These are phyloP conservation scores for Gymnosoma rotundatum DNA, from an alignment of 2,888 invertebrate species.

Conservation along the genomic window DNA sequence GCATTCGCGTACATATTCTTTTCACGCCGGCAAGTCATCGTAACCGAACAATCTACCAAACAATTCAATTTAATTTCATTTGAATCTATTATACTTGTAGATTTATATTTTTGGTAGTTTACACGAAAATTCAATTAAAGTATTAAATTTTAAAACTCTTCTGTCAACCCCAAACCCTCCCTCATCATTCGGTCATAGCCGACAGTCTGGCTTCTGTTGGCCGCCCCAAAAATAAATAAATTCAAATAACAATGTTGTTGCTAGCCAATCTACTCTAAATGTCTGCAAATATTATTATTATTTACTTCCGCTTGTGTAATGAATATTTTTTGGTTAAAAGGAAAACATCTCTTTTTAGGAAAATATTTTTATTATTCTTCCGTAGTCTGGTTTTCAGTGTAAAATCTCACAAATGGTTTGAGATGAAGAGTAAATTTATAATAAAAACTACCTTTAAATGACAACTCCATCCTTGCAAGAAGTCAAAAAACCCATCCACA, in stretches of 20 bases:
- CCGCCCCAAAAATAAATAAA: slow-evolving; percentile 34
- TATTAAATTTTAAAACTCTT: slow-evolving; percentile 55
- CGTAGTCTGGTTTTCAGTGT: slow-evolving; percentile 12
- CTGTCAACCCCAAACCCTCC: neutral
- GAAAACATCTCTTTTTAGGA: slow-evolving; percentile 15
- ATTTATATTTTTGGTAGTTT: slow-evolving; percentile 3
- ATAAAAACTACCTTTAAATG: slow-evolving; percentile 40
- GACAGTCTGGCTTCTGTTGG: neutral
- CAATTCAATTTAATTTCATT: slow-evolving; percentile 37
- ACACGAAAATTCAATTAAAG: slow-evolving; percentile 61
- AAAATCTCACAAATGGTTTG: slow-evolving; percentile 6
- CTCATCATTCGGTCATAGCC: too few species aligned
- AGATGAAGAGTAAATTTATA: slow-evolving; percentile 19
- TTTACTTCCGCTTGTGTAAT: slow-evolving; percentile 66
- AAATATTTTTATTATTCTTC: slow-evolving; percentile 49
- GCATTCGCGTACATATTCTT: neutral
- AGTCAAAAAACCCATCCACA: neutral
- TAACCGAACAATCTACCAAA: slow-evolving; percentile 1
- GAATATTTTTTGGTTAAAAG: slow-evolving; percentile 22
- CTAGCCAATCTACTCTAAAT: slow-evolving; percentile 56
- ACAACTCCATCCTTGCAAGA: slow-evolving; percentile 38
- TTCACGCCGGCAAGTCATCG: neutral
- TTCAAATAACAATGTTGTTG: slow-evolving; percentile 49
- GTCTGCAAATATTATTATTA: slow-evolving; percentile 63
- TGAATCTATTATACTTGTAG: neutral